A percentile compares a stretch with the other conserved stretches of the same genome.
Evolutionary conservation across 53 echinoderm and acorn worm genomes (phyloP).

Genomic region (Pentamera pediparva): DNA sequence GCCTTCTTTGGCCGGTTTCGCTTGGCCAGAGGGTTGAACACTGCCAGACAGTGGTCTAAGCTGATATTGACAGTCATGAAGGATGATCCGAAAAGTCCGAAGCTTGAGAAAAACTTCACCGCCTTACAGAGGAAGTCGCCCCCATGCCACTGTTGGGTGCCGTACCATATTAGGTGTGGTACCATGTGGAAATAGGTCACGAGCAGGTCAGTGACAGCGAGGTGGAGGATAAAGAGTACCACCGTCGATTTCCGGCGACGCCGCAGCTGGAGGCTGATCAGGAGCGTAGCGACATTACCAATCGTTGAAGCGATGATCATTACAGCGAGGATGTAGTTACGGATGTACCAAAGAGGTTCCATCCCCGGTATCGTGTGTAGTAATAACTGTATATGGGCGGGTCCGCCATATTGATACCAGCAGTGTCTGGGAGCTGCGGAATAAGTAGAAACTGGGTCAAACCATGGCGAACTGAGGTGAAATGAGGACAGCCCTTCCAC

Average conservation of each 20-base stretch:
- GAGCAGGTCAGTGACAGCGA: conserved; percentile 75
- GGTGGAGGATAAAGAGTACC: conserved; percentile 77
- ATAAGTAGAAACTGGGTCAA: too few relatives aligned
- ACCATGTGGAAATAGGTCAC: conserved; percentile 92
- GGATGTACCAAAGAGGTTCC: background rate
- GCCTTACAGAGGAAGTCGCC: conserved; percentile 80
- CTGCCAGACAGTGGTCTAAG: conserved; percentile 82
- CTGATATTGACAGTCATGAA: conserved; percentile 95
- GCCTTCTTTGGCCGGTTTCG: conserved; percentile 60
- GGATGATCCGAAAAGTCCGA: conserved; percentile 82
- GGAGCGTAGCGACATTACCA: conserved; percentile 78
- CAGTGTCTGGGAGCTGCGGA: too few relatives aligned
- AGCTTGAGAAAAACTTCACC: conserved; percentile 85
- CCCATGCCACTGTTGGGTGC: conserved; percentile 63
- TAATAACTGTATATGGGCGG: background rate
- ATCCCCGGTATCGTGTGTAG: conserved; percentile 20
- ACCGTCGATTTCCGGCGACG: conserved; percentile 88
- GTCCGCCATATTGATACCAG: background rate
- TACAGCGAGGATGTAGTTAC: conserved; percentile 10
- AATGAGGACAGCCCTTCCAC: too few relatives aligned
- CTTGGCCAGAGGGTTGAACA: conserved; percentile 74
- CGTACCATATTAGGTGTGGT: conserved; percentile 75
- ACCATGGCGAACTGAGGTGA: too few relatives aligned
- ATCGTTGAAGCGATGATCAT: conserved; percentile 86
- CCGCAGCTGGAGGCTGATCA: conserved; percentile 68